Evolutionary conservation across 2,888 invertebrate species (phyloP).

Genomic region (Zygogramma bicolorata): DNA sequence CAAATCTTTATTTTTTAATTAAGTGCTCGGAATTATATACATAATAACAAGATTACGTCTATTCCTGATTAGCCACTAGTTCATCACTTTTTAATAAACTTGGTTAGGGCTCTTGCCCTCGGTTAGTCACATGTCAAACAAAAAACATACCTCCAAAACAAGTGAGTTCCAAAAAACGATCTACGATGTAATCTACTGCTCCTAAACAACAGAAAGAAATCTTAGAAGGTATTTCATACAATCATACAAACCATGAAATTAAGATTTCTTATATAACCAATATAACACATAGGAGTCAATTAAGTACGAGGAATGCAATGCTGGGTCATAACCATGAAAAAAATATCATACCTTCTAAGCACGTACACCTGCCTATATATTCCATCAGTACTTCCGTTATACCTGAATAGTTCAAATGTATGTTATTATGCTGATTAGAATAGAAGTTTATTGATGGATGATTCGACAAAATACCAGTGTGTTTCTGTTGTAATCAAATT

Average conservation of each 20-base stretch:
- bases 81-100: background rate
- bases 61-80: background rate
- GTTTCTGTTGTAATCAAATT: background rate
- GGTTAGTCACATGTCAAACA: background rate
- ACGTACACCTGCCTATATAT: constrained; percentile 50
- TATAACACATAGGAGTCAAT: background rate
- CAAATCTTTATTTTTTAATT: too few relatives aligned
- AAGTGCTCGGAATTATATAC: too few relatives aligned
- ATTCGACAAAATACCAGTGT: background rate
- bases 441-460: background rate
- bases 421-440: background rate
- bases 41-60: too few relatives aligned
- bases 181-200: constrained; percentile 35
- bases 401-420: constrained; percentile 40
- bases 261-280: too few relatives aligned
- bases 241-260: too few relatives aligned
- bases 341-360: constrained; percentile 48
- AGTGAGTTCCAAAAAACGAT: constrained; percentile 31
- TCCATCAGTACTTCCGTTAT: constrained; percentile 47
- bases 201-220: constrained; percentile 33
- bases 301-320: constrained; percentile 2
- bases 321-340: constrained; percentile 28
- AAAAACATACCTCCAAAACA: constrained; percentile 44
- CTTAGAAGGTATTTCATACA: too few relatives aligned
- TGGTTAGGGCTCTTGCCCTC: background rate